Base-by-base conservation (phyloP, 2,888 invertebrate genomes). In the Pheosia tremula region DNA sequence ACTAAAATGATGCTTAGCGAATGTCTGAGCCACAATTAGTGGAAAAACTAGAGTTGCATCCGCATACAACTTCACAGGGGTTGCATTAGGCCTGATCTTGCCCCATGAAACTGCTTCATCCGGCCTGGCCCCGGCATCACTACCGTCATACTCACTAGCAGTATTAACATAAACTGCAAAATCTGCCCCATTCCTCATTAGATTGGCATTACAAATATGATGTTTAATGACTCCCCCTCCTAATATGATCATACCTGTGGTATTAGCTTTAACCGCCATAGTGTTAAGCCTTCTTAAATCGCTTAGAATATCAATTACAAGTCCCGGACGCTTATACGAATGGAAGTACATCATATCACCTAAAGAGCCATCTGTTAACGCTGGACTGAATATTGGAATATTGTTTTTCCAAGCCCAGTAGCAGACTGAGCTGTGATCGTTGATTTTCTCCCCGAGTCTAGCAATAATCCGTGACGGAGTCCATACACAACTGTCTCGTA, bases 341-440 rank as follows among this genome's bases (percentile, higher is more conserved):
- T 99, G 99, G 83, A 99, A 99, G 87, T 98, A 99, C 96, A 99
- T 97, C 99, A 99, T 99, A 85, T 99, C 99, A 0, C 99, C 99
- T 66, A 97, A 93, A 74, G 98, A 98, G 0, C 99, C 99, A 92
- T 99, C 99, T 0, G 99, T 99, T 66, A 99, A 91, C 0, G 99
- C 99, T 0, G 99, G 99, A 90, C 99, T 98, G 85, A 98, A 99
- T 0, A 99, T 97, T 0, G 99, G 99, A 83, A 99, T 99, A 81
- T 98, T 96, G 88, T 99, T 99, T 85, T 96, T 97, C 77, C 98
- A 97, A 13, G 99, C 98, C 99, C 99, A 99, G 81, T 99, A 99
- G 83, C 98, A 99, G 61, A 99, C 98, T 1, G 99, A 99, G 36
- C 96, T 96, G 75, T 97, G 95, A 88, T 99, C 95, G 80, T 97